These are phyloP conservation scores for Labia minor DNA, from an alignment of 2,888 invertebrate genomes.

Conservation along the genomic window DNA sequence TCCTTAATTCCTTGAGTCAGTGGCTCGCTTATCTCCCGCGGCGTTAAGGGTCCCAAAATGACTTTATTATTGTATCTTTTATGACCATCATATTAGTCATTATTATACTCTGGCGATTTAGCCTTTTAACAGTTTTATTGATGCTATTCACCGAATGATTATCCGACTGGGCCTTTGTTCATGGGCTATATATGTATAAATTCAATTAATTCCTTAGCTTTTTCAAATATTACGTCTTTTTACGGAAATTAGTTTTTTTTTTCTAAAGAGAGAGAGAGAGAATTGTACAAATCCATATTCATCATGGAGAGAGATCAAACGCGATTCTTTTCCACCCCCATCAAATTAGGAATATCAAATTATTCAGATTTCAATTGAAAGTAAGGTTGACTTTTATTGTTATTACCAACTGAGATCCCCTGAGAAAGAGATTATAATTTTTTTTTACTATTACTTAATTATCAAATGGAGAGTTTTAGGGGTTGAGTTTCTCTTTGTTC, in stretches of 20 bases:
- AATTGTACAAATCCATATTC: too few relatives aligned
- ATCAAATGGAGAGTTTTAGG: too few relatives aligned
- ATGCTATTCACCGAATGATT: not conserved
- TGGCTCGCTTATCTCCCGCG: not conserved
- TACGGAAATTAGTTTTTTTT: not conserved
- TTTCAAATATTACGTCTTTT: not conserved
- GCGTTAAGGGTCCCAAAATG: not conserved
- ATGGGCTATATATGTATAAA: not conserved
- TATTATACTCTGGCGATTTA: constrained; percentile 13
- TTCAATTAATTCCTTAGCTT: constrained; percentile 1
- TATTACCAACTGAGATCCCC: too few relatives aligned
- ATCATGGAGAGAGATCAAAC: too few relatives aligned
- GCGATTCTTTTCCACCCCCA: too few relatives aligned
- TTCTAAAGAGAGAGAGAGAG: too few relatives aligned
- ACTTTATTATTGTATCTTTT: not conserved
- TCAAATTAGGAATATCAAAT: too few relatives aligned
- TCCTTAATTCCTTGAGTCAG: not conserved
- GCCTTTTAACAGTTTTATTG: constrained; percentile 13
- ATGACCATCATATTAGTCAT: not conserved
- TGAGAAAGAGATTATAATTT: too few relatives aligned
- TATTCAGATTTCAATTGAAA: too few relatives aligned
- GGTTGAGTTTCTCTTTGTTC: too few relatives aligned
- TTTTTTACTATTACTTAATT: too few relatives aligned
- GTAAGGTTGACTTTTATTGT: too few relatives aligned
- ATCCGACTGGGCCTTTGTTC: not conserved